These are phyloP conservation scores for Sycophila texana DNA, from an alignment of 2,888 invertebrate genomes.

Conservation along the genomic window DNA sequence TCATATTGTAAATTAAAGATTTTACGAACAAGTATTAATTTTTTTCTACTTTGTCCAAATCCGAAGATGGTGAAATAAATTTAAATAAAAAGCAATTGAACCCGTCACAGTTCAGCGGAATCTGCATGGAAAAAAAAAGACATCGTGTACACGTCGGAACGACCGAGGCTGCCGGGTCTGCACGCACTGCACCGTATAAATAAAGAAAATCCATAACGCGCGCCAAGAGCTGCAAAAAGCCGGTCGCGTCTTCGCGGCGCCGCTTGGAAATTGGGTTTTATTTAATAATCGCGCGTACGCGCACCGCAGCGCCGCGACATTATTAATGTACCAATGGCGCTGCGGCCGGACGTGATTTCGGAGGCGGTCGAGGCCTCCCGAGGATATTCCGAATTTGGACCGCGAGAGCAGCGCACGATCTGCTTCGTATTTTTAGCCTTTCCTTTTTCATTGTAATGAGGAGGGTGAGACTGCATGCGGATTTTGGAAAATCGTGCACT, in stretches of 20 bases:
- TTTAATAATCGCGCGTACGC: slow-evolving; percentile 60
- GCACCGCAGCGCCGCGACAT: not conserved
- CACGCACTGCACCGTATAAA: not conserved
- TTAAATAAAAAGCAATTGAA: too few relatives aligned
- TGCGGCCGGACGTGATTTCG: slow-evolving; percentile 22
- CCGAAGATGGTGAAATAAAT: too few relatives aligned
- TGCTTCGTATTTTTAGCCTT: too few relatives aligned
- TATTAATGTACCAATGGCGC: slow-evolving; percentile 33
- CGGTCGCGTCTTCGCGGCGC: not conserved
- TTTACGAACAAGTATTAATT: too few relatives aligned
- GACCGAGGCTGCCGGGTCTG: not conserved
- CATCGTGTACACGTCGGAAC: not conserved
- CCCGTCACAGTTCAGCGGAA: too few relatives aligned
- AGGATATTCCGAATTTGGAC: not conserved
- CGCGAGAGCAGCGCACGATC: not conserved
- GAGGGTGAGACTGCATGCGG: not conserved
- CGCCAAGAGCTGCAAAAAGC: not conserved
- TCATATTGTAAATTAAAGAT: too few relatives aligned
- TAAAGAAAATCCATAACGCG: not conserved
- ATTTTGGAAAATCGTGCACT: too few relatives aligned
- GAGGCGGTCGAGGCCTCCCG: not conserved
- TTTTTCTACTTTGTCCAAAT: too few relatives aligned
- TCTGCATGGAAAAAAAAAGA: not conserved
- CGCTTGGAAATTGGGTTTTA: slow-evolving; percentile 60
- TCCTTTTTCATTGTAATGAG: not conserved